A percentile compares a stretch with the other conserved stretches of the same genome.
phyloP scores from a whole-genome alignment of 2,113 vertebrate species.

The Chloropsis cyanopogon region DNA sequence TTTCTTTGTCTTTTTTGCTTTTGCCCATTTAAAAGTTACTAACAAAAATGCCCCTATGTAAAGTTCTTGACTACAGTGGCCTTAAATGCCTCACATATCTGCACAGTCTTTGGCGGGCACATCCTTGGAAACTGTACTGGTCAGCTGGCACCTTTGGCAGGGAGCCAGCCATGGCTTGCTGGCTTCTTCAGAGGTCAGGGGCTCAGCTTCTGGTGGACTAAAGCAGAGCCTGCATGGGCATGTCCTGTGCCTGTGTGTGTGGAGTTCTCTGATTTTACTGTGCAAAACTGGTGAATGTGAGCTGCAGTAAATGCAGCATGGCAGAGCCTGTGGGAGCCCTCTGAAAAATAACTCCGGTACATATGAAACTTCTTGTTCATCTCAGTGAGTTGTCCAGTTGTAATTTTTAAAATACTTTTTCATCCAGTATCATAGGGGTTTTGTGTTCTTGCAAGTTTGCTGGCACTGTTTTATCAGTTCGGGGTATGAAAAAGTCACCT shows the following conservation, averaged over 20 bases:
- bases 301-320: background rate
- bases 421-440: background rate
- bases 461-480: background rate
- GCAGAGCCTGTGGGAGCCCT: background rate
- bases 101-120: background rate
- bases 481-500: background rate
- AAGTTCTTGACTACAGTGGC: background rate
- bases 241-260: background rate
- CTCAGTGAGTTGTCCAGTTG: background rate
- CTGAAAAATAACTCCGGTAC: background rate
- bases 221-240: background rate
- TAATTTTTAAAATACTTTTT: background rate
- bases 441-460: background rate
- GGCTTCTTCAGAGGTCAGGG: background rate
- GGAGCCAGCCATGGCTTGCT: background rate
- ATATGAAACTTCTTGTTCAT: background rate
- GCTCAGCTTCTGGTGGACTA: background rate
- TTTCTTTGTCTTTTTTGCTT: background rate
- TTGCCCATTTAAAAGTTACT: background rate
- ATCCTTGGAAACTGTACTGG: background rate
- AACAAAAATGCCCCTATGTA: background rate
- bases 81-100: background rate
- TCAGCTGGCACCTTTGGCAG: background rate
- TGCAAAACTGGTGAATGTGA: background rate
- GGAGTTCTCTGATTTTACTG: background rate